Evolutionary conservation across 2,888 invertebrate genomes (phyloP).

Genomic region (Nephrotoma flavescens): DNA sequence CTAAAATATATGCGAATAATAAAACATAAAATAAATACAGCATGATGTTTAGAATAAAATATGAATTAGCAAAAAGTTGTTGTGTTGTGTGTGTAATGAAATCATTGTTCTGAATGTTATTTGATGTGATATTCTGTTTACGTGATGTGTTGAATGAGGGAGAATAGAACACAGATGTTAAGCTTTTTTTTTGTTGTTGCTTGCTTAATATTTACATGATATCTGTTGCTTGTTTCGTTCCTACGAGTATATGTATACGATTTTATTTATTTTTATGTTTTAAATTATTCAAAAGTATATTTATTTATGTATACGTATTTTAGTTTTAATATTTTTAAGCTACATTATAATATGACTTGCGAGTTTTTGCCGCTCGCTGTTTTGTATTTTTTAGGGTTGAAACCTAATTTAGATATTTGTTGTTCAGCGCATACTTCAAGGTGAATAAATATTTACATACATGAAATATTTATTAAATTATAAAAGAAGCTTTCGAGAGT

Average conservation of each 20-base stretch:
- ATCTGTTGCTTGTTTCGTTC: background rate
- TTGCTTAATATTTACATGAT: background rate
- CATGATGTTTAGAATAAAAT: background rate
- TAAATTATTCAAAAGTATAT: background rate
- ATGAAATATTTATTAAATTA: background rate
- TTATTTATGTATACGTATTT: background rate
- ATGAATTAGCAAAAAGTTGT: background rate
- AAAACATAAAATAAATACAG: background rate
- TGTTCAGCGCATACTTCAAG: background rate
- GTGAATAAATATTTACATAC: background rate
- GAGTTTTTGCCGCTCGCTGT: background rate
- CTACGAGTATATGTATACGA: background rate
- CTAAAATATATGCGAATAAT: background rate
- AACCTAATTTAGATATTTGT: background rate
- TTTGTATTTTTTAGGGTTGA: background rate
- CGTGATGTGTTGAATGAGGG: background rate
- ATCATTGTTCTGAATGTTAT: background rate
- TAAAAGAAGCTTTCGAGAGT: background rate
- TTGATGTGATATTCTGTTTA: background rate
- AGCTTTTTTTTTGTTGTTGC: background rate
- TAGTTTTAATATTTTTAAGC: background rate
- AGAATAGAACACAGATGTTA: background rate
- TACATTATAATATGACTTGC: background rate
- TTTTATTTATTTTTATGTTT: background rate
- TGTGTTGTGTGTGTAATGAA: background rate